A percentile compares a stretch with the other conserved stretches of the same genome.
These are phyloP conservation scores for Eptesicus fuscus DNA, from an alignment of 2,113 vertebrate species.

Conservation along the genomic window DNA sequence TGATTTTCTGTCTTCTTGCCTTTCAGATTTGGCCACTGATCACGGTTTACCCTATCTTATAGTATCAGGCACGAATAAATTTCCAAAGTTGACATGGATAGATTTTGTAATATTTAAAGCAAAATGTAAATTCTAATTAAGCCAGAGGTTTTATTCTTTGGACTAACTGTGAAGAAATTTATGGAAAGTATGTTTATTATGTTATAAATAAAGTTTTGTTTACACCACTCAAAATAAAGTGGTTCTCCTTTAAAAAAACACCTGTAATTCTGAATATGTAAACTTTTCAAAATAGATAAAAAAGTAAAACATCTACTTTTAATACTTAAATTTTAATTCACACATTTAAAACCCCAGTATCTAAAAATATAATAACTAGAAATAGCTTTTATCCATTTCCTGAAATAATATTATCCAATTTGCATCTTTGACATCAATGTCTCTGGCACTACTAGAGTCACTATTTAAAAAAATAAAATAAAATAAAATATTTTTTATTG, in stretches of 20 bases:
- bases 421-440: background rate
- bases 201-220: background rate
- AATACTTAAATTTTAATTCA: background rate
- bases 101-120: background rate
- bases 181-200: background rate
- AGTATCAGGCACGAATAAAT: background rate
- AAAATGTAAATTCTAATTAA: constrained; percentile 29
- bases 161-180: background rate
- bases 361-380: no score
- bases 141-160: background rate
- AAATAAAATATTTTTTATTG: no score
- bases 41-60: background rate
- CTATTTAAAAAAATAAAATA: background rate
- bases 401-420: background rate
- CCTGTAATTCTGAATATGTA: background rate
- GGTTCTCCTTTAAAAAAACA: background rate
- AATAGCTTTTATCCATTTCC: background rate
- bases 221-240: background rate
- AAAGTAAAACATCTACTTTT: background rate
- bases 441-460: background rate
- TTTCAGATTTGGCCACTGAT: constrained; percentile 39
- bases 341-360: background rate
- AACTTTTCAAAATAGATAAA: background rate
- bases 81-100: background rate
- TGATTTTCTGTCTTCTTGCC: background rate